phyloP scores from a whole-genome alignment of 2,888 invertebrate species.

The Cacoxenus indagator region DNA sequence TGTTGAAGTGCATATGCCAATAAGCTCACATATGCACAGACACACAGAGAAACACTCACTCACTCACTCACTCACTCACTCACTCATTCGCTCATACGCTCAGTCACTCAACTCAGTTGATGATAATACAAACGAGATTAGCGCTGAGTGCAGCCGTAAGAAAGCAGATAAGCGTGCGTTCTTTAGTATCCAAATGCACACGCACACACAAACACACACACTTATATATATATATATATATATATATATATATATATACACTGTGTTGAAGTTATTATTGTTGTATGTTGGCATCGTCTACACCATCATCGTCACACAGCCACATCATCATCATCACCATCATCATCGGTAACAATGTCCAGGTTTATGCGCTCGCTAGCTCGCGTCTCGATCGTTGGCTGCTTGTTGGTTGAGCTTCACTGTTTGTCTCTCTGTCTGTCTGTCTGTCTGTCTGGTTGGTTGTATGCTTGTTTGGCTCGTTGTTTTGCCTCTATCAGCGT shows the following conservation, averaged over 20 bases:
- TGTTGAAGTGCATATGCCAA: conserved; percentile 16
- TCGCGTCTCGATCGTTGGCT: not conserved
- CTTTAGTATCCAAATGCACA: conserved; percentile 41
- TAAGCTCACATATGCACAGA: not conserved
- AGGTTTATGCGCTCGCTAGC: conserved; percentile 2
- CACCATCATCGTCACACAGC: conserved; percentile 19
- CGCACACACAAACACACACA: conserved; percentile 18
- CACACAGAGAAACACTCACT: not conserved
- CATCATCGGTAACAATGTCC: conserved; percentile 1
- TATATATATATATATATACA: not conserved
- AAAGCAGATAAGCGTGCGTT: conserved; percentile 55
- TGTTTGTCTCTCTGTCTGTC: not conserved
- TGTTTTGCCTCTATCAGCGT: conserved; percentile 17
- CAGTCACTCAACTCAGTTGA: conserved; percentile 17
- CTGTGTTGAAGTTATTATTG: conserved; percentile 32
- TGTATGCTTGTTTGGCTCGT: not conserved
- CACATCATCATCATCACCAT: conserved; percentile 16
- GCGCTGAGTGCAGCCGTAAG: conserved; percentile 59
- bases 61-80: not conserved
- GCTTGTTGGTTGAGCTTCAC: no score
- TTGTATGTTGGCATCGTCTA: conserved; percentile 36
- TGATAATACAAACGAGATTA: conserved; percentile 59
- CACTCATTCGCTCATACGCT: not conserved
- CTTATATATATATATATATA: not conserved
- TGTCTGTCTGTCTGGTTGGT: not conserved